These are phyloP conservation scores for Cyclargus thomasi DNA, from an alignment of 1,140 invertebrate genomes.

Conservation along the genomic window DNA sequence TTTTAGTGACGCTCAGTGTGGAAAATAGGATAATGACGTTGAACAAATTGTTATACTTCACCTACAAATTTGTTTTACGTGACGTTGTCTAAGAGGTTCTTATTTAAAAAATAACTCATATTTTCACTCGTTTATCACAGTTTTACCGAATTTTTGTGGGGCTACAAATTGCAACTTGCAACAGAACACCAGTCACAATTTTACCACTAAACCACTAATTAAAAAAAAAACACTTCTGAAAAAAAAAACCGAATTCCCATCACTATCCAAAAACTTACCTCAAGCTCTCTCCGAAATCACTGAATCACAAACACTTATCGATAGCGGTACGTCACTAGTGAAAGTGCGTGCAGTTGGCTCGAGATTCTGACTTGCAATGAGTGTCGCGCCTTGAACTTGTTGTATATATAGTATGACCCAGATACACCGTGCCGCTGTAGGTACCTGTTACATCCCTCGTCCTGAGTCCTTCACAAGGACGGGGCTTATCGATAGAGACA, in stretches of 20 bases:
- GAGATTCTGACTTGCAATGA: slow-evolving; percentile 69
- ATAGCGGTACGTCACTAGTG: slow-evolving; percentile 56
- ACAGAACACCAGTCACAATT: too few relatives aligned
- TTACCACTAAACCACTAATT: too few relatives aligned
- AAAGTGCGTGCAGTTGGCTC: slow-evolving; percentile 66
- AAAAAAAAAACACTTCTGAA: background rate
- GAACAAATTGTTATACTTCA: too few relatives aligned
- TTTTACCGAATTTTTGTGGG: too few relatives aligned
- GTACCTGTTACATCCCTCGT: slow-evolving; percentile 62
- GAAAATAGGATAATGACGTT: too few relatives aligned
- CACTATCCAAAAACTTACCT: slow-evolving; percentile 53
- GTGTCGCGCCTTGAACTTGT: slow-evolving; percentile 69
- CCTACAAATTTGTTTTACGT: too few relatives aligned
- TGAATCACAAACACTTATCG: slow-evolving; percentile 64
- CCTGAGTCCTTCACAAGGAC: slow-evolving; percentile 57
- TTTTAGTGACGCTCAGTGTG: too few relatives aligned
- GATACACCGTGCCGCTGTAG: slow-evolving; percentile 57
- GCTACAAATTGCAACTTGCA: too few relatives aligned
- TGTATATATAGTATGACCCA: slow-evolving; percentile 73
- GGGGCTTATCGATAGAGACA: slow-evolving; percentile 16
- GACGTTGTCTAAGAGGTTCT: too few relatives aligned
- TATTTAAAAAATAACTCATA: too few relatives aligned
- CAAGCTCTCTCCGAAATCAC: slow-evolving; percentile 50
- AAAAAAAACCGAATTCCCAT: background rate
- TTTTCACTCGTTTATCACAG: too few relatives aligned